Evolutionary conservation across 2,888 invertebrate species (phyloP).

Genomic region (Smittia aterrima): DNA sequence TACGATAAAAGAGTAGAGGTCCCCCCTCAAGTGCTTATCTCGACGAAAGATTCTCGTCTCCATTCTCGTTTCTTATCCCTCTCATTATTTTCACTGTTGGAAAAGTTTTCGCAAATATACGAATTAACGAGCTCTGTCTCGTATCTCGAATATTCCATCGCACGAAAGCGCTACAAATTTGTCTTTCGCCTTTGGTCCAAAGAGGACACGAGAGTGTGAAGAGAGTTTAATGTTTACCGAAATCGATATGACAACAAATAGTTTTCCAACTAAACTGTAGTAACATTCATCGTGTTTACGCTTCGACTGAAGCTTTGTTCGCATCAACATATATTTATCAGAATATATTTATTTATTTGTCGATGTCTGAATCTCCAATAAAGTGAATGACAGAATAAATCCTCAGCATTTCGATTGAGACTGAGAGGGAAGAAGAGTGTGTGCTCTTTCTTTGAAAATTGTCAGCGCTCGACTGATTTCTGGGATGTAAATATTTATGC

Average conservation of each 20-base stretch:
- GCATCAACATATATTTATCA: slow-evolving; percentile 18
- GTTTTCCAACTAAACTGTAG: no score
- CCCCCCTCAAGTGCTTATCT: slow-evolving; percentile 12
- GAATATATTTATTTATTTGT: slow-evolving; percentile 28
- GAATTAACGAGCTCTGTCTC: slow-evolving; percentile 30
- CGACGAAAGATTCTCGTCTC: background rate
- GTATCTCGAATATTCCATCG: background rate
- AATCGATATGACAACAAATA: background rate
- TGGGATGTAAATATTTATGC: slow-evolving; percentile 12
- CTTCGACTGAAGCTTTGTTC: no score
- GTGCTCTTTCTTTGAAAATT: no score
- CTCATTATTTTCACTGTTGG: slow-evolving; percentile 40
- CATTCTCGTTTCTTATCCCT: slow-evolving; percentile 16
- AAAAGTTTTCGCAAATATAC: slow-evolving; percentile 24
- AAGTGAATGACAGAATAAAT: no score
- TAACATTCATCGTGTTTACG: no score
- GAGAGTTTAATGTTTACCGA: background rate
- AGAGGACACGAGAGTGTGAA: no score
- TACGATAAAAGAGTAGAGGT: background rate
- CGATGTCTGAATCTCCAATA: no score
- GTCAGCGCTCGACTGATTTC: background rate
- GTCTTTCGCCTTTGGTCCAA: no score
- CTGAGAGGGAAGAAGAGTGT: no score
- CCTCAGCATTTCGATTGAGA: no score
- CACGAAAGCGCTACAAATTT: background rate